These are phyloP conservation scores for Disparrhopalites patrizii DNA, from an alignment of 2,888 invertebrate species.

Conservation along the genomic window DNA sequence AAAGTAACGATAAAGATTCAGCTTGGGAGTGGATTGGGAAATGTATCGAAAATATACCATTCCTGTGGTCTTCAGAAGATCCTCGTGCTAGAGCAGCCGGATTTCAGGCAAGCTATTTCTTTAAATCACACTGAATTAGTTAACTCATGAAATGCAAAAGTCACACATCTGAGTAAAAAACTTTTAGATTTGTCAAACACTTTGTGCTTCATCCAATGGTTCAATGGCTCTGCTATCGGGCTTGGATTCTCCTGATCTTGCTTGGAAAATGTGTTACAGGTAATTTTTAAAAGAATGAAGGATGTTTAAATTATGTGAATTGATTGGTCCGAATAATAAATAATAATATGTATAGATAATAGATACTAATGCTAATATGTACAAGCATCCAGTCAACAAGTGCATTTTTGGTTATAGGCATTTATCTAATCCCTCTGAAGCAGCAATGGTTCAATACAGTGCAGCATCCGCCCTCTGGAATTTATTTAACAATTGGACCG, in stretches of 20 bases:
- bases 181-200: constrained; percentile 31
- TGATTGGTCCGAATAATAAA: too few relatives aligned
- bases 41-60: constrained; percentile 33
- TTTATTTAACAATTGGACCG: constrained; percentile 31
- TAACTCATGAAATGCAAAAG: too few relatives aligned
- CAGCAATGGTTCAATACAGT: constrained; percentile 33
- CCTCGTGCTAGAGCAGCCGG: constrained; percentile 32
- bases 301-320: too few relatives aligned
- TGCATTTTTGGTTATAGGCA: constrained; percentile 27
- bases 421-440: constrained; percentile 29
- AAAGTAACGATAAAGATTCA: constrained; percentile 14
- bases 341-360: constrained; percentile 2
- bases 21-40: constrained; percentile 38
- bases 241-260: constrained; percentile 30
- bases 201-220: constrained; percentile 27
- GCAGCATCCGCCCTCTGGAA: constrained; percentile 30
- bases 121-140: too few relatives aligned
- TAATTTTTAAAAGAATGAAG: constrained; percentile 14
- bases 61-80: constrained; percentile 33
- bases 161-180: too few relatives aligned
- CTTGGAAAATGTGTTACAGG: constrained; percentile 36
- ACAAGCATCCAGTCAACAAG: too few relatives aligned
- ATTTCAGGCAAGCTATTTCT: constrained; percentile 32
- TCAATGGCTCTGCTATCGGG: constrained; percentile 14
- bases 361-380: neutral